Conservation (phyloP, 2,888 invertebrate genomes). For the Belgica antarctica region DNA sequence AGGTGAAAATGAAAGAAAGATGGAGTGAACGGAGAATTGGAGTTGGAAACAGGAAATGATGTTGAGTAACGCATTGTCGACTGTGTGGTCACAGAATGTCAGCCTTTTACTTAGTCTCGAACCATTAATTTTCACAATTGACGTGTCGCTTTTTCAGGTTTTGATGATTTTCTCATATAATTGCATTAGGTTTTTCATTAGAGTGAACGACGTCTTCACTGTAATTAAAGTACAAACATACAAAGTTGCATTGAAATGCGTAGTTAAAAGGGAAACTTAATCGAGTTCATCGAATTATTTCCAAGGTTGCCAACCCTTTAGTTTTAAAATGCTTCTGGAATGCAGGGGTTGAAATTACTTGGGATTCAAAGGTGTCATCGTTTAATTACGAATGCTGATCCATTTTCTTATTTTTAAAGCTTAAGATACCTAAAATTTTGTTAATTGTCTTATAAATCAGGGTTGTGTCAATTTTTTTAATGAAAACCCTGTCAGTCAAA, state of each 20-base stretch:
- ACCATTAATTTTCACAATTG: slow-evolving; percentile 22
- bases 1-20: slow-evolving; percentile 24
- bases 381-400: too few species aligned
- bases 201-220: background rate
- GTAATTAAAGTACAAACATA: too few species aligned
- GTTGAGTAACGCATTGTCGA: slow-evolving; percentile 29
- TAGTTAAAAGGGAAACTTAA: too few species aligned
- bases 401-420: too few species aligned
- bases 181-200: background rate
- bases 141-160: background rate
- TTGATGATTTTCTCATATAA: background rate
- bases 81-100: slow-evolving; percentile 22
- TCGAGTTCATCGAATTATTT: too few species aligned
- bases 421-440: too few species aligned
- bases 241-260: too few species aligned
- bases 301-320: background rate
- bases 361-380: too few species aligned
- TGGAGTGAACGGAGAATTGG: background rate
- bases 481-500: background rate
- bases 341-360: too few species aligned
- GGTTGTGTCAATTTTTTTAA: too few species aligned
- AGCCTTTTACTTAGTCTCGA: background rate
- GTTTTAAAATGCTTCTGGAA: too few species aligned
- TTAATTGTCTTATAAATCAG: too few species aligned
- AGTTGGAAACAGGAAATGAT: slow-evolving; percentile 29